These are phyloP conservation scores for Drosophila greeni DNA, from an alignment of 2,888 invertebrate species.

Conservation along the genomic window DNA sequence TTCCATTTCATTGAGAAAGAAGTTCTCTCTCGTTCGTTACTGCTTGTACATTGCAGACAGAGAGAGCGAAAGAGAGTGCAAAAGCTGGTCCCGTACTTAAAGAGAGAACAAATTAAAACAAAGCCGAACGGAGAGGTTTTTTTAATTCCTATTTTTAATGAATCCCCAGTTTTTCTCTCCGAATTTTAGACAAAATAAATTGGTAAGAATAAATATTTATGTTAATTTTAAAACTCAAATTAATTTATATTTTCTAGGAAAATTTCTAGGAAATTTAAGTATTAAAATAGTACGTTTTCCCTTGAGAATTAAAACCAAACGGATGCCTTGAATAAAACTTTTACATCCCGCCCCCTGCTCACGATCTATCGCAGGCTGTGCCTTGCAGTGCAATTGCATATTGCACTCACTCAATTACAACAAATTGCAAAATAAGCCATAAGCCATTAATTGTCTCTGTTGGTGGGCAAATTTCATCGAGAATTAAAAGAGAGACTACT, in stretches of 20 bases:
- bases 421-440: conserved; percentile 48
- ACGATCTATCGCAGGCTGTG: conserved; percentile 13
- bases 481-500: conserved; percentile 34
- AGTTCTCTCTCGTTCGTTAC: not conserved
- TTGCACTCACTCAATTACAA: conserved; percentile 54
- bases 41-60: not conserved
- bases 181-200: no score
- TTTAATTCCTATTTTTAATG: no score
- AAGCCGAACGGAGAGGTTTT: no score
- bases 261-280: no score
- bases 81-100: no score
- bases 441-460: conserved; percentile 43
- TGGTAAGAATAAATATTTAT: no score
- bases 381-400: conserved; percentile 35
- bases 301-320: not conserved
- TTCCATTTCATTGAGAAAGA: not conserved
- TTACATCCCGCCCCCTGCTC: conserved; percentile 9
- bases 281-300: no score
- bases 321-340: conserved; percentile 15
- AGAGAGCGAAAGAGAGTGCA: no score
- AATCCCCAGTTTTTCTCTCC: no score
- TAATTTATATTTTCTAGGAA: no score
- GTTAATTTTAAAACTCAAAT: no score
- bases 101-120: no score
- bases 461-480: conserved; percentile 53